Conservation (phyloP, 2,797 vertebrate genomes). For the Mus minutoides region DNA sequence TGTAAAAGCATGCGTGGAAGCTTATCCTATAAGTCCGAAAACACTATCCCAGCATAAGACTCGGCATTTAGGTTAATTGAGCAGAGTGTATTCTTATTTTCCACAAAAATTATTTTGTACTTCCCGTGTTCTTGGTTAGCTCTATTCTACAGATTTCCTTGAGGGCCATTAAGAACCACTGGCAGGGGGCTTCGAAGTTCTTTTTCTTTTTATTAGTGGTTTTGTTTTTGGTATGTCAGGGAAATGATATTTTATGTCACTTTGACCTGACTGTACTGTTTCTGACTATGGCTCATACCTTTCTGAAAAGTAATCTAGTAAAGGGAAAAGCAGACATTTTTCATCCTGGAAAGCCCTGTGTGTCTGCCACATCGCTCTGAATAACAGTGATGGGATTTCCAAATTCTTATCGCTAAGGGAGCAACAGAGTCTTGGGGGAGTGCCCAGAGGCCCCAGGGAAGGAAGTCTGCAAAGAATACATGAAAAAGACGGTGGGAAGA, state of each 20-base stretch:
- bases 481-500: slow-evolving; percentile 75
- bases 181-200: slow-evolving; percentile 63
- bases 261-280: slow-evolving; percentile 63
- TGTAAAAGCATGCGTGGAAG: neutral
- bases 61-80: slow-evolving; percentile 52
- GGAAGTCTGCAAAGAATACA: slow-evolving; percentile 72
- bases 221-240: slow-evolving; percentile 69
- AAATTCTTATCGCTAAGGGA: slow-evolving; percentile 78
- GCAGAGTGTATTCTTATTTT: slow-evolving; percentile 44
- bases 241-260: slow-evolving; percentile 70
- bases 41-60: slow-evolving; percentile 18
- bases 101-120: slow-evolving; percentile 65
- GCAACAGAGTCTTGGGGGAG: slow-evolving; percentile 69
- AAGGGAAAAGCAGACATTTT: slow-evolving; percentile 72
- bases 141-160: slow-evolving; percentile 53
- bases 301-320: slow-evolving; percentile 79
- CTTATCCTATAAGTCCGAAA: slow-evolving; percentile 52
- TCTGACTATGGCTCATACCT: slow-evolving; percentile 52
- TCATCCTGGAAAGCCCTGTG: slow-evolving; percentile 70
- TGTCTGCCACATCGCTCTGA: slow-evolving; percentile 73
- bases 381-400: slow-evolving; percentile 77
- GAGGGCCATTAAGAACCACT: slow-evolving; percentile 63
- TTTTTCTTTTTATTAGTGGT: slow-evolving; percentile 62
- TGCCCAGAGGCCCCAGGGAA: slow-evolving; percentile 61
- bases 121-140: slow-evolving; percentile 40